Evolutionary conservation across 2,888 invertebrate species (phyloP), one percentile per base, ranked within the genome.

Genomic region (Tipula confusa): DNA sequence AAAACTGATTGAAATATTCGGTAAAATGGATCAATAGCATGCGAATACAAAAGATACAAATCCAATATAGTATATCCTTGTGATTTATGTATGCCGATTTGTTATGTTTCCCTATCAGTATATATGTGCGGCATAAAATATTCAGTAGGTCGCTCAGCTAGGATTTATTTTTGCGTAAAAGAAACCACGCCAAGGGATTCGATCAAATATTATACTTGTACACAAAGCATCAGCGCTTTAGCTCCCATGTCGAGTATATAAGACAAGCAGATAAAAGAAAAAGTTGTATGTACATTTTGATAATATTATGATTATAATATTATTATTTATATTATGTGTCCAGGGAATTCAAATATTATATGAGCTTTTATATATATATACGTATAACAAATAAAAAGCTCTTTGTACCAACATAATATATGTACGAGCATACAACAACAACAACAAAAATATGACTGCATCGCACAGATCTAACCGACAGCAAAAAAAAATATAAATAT

Each of bases 161-260:
- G 48, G 83, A 83, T 83, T 83, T 83, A 83, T 83, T 48, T 83
- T 28, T 64, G 64, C 64, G 64, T 24, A 64, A 64, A 64, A 64
- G 48, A 83, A 83, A 83, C 83, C 29, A 48, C 83, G 83, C 43
- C 83, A 33, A 18, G 83, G 83, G 83, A 83, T 83, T 83, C 28
- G 29, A 31, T 29, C 28, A 83, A 43, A 83, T 36, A n/a, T 28
- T 13, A 31, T n/a, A n/a, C 3, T 1, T 36, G 15, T 43, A 64
- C 64, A 64, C 64, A 64, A 64, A 64, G 9, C 64, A n/a, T n/a
- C n/a, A 24, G 48, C 18, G 38, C 3, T 11, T 9, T 33, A 33
- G 13, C 38, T 38, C 38, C 13, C 13, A 31, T 38, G 13, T 38
- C n/a, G n/a, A n/a, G n/a, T n/a, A 5, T 31, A 31, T 31, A 31